Conservation (phyloP, 1,140 invertebrate genomes). For the Mylabris phalerata region DNA sequence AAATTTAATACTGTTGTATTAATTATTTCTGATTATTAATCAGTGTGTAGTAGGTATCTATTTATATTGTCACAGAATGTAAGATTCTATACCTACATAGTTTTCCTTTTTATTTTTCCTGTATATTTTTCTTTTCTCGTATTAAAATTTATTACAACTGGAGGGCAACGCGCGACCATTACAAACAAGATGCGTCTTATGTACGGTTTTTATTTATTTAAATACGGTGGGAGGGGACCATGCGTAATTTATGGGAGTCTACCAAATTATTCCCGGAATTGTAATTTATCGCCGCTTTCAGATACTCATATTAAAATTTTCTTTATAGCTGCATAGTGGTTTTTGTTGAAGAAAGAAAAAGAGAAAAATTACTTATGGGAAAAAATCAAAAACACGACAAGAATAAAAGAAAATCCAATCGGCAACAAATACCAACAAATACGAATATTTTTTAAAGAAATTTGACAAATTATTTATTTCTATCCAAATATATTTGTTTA, state of each 20-base stretch:
- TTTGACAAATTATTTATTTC: too few species aligned
- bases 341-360: too few species aligned
- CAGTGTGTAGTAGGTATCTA: constrained; percentile 8
- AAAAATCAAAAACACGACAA: too few species aligned
- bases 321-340: constrained; percentile 1
- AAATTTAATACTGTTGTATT: too few species aligned
- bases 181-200: constrained; percentile 11
- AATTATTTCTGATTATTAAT: constrained; percentile 20
- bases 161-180: constrained; percentile 11
- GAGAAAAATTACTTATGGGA: too few species aligned
- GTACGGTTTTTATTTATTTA: constrained; percentile 16
- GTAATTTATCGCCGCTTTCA: constrained; percentile 12
- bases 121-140: background rate
- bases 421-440: too few species aligned
- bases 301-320: constrained; percentile 15
- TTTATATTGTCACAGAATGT: constrained; percentile 24
- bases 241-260: constrained; percentile 12
- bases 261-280: constrained; percentile 18
- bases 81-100: constrained; percentile 15
- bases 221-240: constrained; percentile 15
- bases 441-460: too few species aligned
- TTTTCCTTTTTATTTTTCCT: constrained; percentile 5
- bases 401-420: too few species aligned
- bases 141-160: background rate
- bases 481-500: too few species aligned